Conservation (phyloP, 2,888 invertebrate species). For the Eristalis pertinax region DNA sequence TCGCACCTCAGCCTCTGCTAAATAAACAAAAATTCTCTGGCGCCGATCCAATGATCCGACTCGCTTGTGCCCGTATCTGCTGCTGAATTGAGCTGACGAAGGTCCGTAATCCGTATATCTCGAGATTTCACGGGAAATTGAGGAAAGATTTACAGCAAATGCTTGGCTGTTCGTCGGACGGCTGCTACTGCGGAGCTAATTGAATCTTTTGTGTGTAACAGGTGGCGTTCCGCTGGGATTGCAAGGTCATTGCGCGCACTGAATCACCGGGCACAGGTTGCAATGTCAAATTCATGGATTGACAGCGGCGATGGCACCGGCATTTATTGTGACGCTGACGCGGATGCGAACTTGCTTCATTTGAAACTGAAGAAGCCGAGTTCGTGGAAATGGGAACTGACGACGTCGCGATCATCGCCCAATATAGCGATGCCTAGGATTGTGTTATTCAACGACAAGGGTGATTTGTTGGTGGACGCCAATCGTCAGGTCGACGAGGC, state of each 20-base stretch:
- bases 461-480: slow-evolving; percentile 82
- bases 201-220: slow-evolving; percentile 60
- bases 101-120: slow-evolving; percentile 47
- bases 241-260: slow-evolving; percentile 51
- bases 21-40: slow-evolving; percentile 68
- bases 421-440: slow-evolving; percentile 83
- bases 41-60: slow-evolving; percentile 52
- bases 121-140: slow-evolving; percentile 30
- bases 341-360: slow-evolving; percentile 81
- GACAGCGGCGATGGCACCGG: slow-evolving; percentile 68
- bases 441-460: slow-evolving; percentile 83
- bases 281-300: slow-evolving; percentile 71
- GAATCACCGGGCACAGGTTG: slow-evolving; percentile 44
- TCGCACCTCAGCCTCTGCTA: slow-evolving; percentile 42
- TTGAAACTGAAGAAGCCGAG: slow-evolving; percentile 83
- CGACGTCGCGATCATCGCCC: slow-evolving; percentile 84
- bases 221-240: slow-evolving; percentile 66
- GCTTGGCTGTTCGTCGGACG: background rate
- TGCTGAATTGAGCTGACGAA: slow-evolving; percentile 36
- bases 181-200: slow-evolving; percentile 29
- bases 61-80: slow-evolving; percentile 15
- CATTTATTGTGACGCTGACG: slow-evolving; percentile 74
- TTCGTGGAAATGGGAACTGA: slow-evolving; percentile 84
- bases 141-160: slow-evolving; percentile 12
- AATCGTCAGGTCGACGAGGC: slow-evolving; percentile 76